These are phyloP conservation scores for Stratiomys singularior DNA, from an alignment of 2,888 invertebrate species.

Conservation along the genomic window DNA sequence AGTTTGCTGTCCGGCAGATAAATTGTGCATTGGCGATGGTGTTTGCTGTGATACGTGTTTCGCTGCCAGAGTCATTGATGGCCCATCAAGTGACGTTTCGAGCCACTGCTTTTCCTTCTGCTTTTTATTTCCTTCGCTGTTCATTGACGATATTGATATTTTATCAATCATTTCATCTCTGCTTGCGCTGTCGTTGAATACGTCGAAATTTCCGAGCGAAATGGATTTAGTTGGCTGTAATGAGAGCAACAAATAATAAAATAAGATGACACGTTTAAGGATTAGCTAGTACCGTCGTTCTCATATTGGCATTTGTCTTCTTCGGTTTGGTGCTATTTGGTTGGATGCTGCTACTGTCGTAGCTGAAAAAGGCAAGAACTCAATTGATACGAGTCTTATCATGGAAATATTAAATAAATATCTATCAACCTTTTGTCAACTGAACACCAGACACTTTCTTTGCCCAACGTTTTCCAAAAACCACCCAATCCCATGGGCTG, in stretches of 20 bases:
- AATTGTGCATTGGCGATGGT: not conserved
- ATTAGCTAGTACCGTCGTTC: not conserved
- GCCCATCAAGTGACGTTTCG: conserved; percentile 64
- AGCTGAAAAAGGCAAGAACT: conserved; percentile 26
- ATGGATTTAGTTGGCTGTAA: conserved; percentile 53
- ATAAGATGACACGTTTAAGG: not conserved
- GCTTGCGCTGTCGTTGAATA: conserved; percentile 43
- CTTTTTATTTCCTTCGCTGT: conserved; percentile 60
- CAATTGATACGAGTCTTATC: not conserved
- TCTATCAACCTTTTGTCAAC: conserved; percentile 49
- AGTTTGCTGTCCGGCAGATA: not conserved
- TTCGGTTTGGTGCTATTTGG: conserved; percentile 42
- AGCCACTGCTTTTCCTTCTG: conserved; percentile 64
- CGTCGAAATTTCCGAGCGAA: conserved; percentile 54
- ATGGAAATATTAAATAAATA: no score
- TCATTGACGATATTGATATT: conserved; percentile 61
- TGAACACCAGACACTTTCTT: conserved; percentile 53
- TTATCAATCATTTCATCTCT: conserved; percentile 56
- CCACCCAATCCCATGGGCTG: conserved; percentile 53
- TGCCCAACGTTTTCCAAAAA: conserved; percentile 53
- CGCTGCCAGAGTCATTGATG: conserved; percentile 54
- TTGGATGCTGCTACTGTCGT: conserved; percentile 31
- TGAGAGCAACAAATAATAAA: conserved; percentile 2
- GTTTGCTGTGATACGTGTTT: not conserved
- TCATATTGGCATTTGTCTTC: conserved; percentile 17